Evolutionary conservation across 1,140 invertebrate genomes (phyloP).

Genomic region (Batillaria attramentaria): DNA sequence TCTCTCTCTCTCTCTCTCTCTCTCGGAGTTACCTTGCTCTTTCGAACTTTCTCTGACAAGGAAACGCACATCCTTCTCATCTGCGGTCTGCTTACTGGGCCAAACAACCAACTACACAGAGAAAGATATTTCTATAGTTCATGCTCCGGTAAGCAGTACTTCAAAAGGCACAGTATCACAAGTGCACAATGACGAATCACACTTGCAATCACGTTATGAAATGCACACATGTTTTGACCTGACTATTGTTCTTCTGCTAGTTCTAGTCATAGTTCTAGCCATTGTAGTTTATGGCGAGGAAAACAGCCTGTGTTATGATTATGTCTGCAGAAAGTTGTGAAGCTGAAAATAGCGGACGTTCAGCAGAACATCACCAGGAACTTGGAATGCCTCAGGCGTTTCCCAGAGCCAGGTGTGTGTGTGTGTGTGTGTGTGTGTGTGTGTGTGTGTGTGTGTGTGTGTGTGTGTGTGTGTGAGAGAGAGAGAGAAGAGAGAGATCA

Average conservation of each 20-base stretch:
- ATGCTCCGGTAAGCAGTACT: no score
- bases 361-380: background rate
- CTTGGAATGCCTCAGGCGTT: conserved; percentile 6
- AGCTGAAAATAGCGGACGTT: background rate
- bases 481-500: no score
- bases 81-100: no score
- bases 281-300: no score
- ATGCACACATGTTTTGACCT: background rate
- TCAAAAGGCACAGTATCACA: background rate
- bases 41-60: no score
- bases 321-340: conserved; percentile 20
- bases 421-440: conserved; percentile 16
- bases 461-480: background rate
- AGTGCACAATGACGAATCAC: background rate
- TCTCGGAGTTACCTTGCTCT: no score
- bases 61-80: no score
- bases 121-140: no score
- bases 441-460: conserved; percentile 4
- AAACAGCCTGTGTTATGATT: no score
- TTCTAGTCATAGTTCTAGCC: no score
- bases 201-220: background rate
- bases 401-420: conserved; percentile 24
- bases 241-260: background rate
- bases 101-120: no score
- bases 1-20: no score